Evolutionary conservation across 53 echinoderm and acorn worm genomes (phyloP).

Genomic region (Patiria pectinifera): DNA sequence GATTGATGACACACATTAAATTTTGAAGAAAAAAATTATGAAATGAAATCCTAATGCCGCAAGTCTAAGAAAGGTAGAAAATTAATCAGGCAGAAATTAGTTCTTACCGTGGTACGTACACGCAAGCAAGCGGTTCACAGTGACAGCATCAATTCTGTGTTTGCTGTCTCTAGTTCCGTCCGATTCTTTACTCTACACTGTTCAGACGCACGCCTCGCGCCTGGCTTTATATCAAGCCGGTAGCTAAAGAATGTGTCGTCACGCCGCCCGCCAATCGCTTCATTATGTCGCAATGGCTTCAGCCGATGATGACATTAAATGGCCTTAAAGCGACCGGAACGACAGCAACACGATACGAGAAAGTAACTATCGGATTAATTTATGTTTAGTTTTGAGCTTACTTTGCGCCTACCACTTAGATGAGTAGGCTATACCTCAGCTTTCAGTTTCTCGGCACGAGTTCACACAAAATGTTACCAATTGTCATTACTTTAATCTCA

Average conservation of each 20-base stretch:
- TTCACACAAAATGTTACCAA: background rate
- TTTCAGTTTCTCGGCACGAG: background rate
- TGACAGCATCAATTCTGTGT: background rate
- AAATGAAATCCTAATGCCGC: too few species aligned
- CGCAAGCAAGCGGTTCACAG: background rate
- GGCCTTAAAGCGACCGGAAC: background rate
- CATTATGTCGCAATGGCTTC: background rate
- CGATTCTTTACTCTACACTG: background rate
- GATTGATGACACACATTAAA: too few species aligned
- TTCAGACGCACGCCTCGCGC: background rate
- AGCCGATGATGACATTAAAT: conserved; percentile 3
- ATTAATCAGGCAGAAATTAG: background rate
- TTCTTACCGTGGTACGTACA: background rate
- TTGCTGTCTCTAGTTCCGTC: background rate
- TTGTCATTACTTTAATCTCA: background rate
- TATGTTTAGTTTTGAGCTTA: background rate
- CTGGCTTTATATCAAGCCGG: background rate
- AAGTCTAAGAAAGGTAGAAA: background rate
- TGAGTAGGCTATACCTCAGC: background rate
- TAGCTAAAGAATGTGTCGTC: conserved; percentile 17
- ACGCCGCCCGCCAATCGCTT: background rate
- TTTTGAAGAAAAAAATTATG: too few species aligned
- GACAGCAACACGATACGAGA: background rate
- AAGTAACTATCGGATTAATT: background rate
- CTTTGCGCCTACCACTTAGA: background rate